phyloP scores from a whole-genome alignment of 2,888 invertebrate species.

The Clostera curtula region DNA sequence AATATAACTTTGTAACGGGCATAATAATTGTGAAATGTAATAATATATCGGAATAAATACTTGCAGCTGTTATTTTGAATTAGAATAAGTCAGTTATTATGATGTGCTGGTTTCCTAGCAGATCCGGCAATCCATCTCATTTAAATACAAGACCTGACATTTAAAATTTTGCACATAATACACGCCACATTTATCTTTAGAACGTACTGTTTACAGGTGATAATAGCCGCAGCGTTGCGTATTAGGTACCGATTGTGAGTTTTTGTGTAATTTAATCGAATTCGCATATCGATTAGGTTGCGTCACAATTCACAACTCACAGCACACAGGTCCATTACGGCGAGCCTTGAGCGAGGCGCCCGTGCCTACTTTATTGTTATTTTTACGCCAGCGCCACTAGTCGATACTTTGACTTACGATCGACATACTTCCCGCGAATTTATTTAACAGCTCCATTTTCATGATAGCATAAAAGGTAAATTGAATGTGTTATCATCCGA shows the following conservation, averaged over 20 bases:
- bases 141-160: conserved; percentile 16
- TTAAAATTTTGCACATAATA: conserved; percentile 12
- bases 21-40: too few species aligned
- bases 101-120: not conserved
- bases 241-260: conserved; percentile 6
- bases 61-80: too few species aligned
- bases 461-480: too few species aligned
- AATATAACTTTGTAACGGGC: too few species aligned
- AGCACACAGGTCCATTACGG: conserved; percentile 8
- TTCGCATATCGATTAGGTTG: conserved; percentile 23
- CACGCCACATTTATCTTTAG: conserved; percentile 2
- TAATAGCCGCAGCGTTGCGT: conserved; percentile 7
- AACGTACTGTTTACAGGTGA: conserved; percentile 6
- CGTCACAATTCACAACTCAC: conserved; percentile 11
- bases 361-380: conserved; percentile 18
- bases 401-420: conserved; percentile 5
- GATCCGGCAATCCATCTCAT: conserved; percentile 9
- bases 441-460: too few species aligned
- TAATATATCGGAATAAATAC: too few species aligned
- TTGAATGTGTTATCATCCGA: too few species aligned
- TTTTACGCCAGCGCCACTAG: conserved; percentile 9
- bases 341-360: conserved; percentile 12
- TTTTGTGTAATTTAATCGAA: conserved; percentile 22
- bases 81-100: not conserved
- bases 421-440: not conserved